Base-by-base conservation (phyloP, 2,888 invertebrate genomes). In the Neria commutata region DNA sequence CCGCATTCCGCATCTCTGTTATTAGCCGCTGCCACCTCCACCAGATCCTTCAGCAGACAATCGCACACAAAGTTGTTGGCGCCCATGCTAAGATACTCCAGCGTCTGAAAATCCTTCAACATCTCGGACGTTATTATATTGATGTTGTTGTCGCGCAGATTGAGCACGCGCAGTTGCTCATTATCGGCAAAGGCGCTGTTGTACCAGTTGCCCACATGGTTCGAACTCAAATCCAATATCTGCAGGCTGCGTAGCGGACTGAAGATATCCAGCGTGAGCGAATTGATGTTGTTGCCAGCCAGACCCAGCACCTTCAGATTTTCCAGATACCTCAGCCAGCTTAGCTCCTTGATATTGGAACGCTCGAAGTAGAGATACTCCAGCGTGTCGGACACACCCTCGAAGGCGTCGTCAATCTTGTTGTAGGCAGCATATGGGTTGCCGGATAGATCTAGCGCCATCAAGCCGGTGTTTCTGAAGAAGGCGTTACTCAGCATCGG, bases 1-100 rank as follows among this genome's bases (percentile, higher is more conserved):
- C 72, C 61, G 51, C 79, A 79, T 1, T 70, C 67, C 0, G 68
- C 69, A 2, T 72, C 58, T 23, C 70, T 68, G 37, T 76, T 76
- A 60, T 81, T 81, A 1, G 61, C 63, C 5, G 74, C 66, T 0
- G 78, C 77, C 19, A 77, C 66, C 34, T 85, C 84, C 33, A 84
- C 81, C 8, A 87, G 76, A n/a, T 86, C 83, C 56, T 84, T 82
- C 0, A 84, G 72, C 2, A 83, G 75, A 60, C 88, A 88, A 53
- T 85, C 85, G 68, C 89, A 89, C 0, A 86, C 78, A 19, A 88
- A 83, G 6, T 84, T 83, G 68, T 89, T 90, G 0, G 81, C 81
- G 0, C 85, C 83, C 0, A 89, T 52, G 1, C 74, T 70, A 0
- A 89, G 60, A 56, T 83, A 84, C 0, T 81, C 71, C 1, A 87